Conservation (phyloP, 2,113 vertebrate genomes). For the Sapayoa aenigma region DNA sequence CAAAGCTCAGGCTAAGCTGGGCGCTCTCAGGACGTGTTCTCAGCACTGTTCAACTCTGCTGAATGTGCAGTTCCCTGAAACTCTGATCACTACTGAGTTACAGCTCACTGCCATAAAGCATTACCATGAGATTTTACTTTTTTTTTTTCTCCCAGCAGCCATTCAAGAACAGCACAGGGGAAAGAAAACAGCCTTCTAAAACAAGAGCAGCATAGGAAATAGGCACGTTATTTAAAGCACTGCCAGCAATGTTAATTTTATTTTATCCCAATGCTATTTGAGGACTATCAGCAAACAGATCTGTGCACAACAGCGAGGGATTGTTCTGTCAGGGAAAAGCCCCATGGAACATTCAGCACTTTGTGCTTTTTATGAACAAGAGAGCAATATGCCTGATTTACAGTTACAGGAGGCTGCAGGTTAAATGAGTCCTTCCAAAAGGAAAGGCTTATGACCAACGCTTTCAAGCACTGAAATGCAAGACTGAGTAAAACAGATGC, state of each 20-base stretch:
- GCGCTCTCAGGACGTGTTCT: not conserved
- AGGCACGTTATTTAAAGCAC: not conserved
- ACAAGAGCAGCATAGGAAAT: not conserved
- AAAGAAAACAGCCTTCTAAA: not conserved
- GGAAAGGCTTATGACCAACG: not conserved
- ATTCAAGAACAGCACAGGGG: not conserved
- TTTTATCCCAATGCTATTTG: not conserved
- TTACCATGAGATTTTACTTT: not conserved
- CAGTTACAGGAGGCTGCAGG: not conserved
- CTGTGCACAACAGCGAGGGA: not conserved
- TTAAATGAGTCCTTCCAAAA: not conserved
- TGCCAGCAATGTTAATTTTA: not conserved
- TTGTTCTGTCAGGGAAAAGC: not conserved
- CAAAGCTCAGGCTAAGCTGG: constrained; percentile 36
- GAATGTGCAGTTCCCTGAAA: constrained; percentile 25
- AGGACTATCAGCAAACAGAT: not conserved
- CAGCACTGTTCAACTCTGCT: not conserved
- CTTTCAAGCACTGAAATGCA: not conserved
- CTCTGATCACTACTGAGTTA: not conserved
- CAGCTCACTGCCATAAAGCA: not conserved
- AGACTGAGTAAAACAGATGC: not conserved
- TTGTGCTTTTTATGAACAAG: not conserved
- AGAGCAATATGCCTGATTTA: not conserved
- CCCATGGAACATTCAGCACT: not conserved
- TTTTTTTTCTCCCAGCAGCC: not conserved